Evolutionary conservation across 2,888 invertebrate species (phyloP), one percentile per base, ranked within the genome.

Genomic region (Acanthacorydalis orientalis): DNA sequence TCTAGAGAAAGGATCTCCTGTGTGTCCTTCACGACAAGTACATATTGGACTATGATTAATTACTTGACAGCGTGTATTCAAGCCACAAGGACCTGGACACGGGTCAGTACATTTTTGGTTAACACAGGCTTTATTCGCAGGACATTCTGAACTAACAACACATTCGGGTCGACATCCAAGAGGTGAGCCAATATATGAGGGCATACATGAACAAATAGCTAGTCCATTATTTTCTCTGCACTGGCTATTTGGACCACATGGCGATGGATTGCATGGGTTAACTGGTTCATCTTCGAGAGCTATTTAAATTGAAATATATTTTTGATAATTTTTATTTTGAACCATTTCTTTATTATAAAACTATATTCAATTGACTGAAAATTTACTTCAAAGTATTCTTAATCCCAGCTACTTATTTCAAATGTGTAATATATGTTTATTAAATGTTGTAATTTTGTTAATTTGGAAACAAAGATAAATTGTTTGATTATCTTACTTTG

Each of bases 41-140:
- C 81, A 81, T 54, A 80, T 78, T 2, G 81, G 78, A 59, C 77
- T 79, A 59, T 81, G 80, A 60, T 81, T 79, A 51, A 78, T 74
- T 7, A 82, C 80, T 59, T 77, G 72, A 60, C 85, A 85, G 51
- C 76, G 71, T 33, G 83, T 72, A 57, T 77, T 77, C 53, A 75
- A 68, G 11, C 84, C 84, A 59, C 84, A 86, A 16, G 78, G 72
- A 33, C 78, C 79, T 31, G 75, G 74, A 54, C 83, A 85, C 46
- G 83, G 83, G 60, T 82, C 77, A 4, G 70, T 60, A 61, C 83
- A 84, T 64, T 80, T 80, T 57, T 77, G 75, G 57, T 78, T 78
- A 41, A 78, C 61, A 59, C 83, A 83, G 12, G 80, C 75, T 59
- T 71, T 74, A 48, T 74, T 69, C 43, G 68, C 64, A 8, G 72